phyloP scores from a whole-genome alignment of 2,113 vertebrate genomes.

The Coturnix japonica region DNA sequence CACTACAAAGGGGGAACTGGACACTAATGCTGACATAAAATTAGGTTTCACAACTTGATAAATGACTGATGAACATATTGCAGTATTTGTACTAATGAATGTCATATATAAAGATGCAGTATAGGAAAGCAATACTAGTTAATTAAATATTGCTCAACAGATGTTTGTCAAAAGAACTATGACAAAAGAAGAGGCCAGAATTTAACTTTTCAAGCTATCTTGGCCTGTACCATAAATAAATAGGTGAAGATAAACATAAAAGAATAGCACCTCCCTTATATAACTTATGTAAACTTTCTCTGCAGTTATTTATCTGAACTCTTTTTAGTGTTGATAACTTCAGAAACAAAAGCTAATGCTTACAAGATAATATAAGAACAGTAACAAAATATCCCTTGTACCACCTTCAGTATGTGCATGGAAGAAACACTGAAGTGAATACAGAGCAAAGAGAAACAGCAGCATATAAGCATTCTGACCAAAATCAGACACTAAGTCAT shows the following conservation, averaged over 20 bases:
- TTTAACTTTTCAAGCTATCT: not conserved
- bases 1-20: not conserved
- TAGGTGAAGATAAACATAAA: not conserved
- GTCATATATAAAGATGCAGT: not conserved
- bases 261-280: not conserved
- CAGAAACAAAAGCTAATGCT: not conserved
- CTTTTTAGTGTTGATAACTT: not conserved
- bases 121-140: not conserved
- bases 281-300: not conserved
- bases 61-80: not conserved
- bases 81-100: not conserved
- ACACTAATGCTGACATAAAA: not conserved
- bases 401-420: not conserved
- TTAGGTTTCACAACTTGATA: not conserved
- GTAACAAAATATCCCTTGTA: not conserved
- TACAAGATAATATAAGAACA: not conserved
- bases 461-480: not conserved
- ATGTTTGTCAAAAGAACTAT: not conserved
- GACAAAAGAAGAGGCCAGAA: not conserved
- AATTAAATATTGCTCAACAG: not conserved
- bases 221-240: not conserved
- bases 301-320: not conserved
- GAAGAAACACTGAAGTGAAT: not conserved
- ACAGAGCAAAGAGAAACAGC: not conserved
- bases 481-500: not conserved